Evolutionary conservation across 2,888 invertebrate species (phyloP).

Genomic region (Limnephilus auricula): DNA sequence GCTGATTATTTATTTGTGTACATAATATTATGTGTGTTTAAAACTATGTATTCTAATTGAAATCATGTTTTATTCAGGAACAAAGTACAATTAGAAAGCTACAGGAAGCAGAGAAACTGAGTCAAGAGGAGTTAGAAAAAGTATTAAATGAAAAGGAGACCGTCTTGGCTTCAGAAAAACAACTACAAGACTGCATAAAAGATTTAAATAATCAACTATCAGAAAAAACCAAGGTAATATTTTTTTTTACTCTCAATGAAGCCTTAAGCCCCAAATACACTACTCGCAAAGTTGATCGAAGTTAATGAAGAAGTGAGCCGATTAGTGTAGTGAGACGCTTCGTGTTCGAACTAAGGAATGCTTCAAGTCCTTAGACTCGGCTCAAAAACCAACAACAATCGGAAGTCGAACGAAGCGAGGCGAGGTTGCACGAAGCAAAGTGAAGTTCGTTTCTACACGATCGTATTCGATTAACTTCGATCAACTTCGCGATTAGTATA

Average conservation of each 20-base stretch:
- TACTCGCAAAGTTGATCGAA: too few species aligned
- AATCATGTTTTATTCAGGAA: conserved; percentile 54
- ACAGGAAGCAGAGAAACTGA: conserved; percentile 68
- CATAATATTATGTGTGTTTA: neutral
- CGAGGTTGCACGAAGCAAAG: too few species aligned
- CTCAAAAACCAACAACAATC: too few species aligned
- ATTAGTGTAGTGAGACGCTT: too few species aligned
- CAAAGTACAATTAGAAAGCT: conserved; percentile 52
- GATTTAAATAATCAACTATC: conserved; percentile 80
- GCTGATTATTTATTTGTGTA: neutral
- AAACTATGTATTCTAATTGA: neutral
- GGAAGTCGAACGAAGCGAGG: too few species aligned
- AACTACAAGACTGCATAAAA: conserved; percentile 74
- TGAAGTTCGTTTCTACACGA: too few species aligned
- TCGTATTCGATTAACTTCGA: too few species aligned
- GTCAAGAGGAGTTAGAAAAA: conserved; percentile 65
- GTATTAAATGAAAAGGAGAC: conserved; percentile 70
- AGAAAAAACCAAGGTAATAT: conserved; percentile 80
- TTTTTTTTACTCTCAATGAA: neutral
- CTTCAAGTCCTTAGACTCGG: too few species aligned
- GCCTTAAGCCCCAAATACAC: too few species aligned
- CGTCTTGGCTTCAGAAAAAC: conserved; percentile 73
- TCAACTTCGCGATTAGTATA: too few species aligned
- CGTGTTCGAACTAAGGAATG: too few species aligned
- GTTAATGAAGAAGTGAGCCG: too few species aligned